These are phyloP conservation scores for Rallus crepitans DNA, from an alignment of 2,797 vertebrate genomes.

Conservation along the genomic window DNA sequence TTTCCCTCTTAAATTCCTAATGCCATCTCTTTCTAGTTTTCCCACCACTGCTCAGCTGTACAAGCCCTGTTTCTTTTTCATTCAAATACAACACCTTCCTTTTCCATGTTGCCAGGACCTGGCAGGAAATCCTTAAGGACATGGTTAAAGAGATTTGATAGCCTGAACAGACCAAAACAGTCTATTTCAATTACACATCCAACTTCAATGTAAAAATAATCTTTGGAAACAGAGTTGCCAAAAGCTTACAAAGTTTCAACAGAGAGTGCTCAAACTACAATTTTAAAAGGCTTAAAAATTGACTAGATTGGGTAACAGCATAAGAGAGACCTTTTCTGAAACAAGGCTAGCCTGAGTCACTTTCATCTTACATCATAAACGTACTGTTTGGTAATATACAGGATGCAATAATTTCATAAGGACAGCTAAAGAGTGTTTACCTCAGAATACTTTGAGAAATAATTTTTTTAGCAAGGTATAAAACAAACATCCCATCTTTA, in stretches of 20 bases:
- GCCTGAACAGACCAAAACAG: neutral
- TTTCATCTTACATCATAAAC: neutral
- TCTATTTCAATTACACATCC: neutral
- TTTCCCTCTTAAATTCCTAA: neutral
- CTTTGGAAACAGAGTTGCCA: neutral
- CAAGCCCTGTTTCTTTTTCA: neutral
- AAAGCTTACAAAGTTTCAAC: neutral
- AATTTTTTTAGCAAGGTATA: neutral
- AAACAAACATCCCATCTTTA: neutral
- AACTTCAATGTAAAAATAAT: neutral
- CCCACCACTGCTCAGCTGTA: neutral
- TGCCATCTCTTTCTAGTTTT: neutral
- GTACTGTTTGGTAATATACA: accelerated
- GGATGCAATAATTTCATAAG: neutral
- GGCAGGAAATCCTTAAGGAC: neutral
- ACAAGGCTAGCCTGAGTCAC: neutral
- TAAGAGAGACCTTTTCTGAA: neutral
- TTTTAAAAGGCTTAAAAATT: neutral
- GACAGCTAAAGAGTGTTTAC: neutral
- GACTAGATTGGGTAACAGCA: neutral
- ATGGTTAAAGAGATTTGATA: neutral
- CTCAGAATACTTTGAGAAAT: neutral
- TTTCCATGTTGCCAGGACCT: neutral
- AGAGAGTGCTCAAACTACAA: neutral
- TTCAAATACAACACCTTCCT: neutral